Base-by-base conservation (phyloP, 2,113 vertebrate species). In the Salvelinus sp. region DNA sequence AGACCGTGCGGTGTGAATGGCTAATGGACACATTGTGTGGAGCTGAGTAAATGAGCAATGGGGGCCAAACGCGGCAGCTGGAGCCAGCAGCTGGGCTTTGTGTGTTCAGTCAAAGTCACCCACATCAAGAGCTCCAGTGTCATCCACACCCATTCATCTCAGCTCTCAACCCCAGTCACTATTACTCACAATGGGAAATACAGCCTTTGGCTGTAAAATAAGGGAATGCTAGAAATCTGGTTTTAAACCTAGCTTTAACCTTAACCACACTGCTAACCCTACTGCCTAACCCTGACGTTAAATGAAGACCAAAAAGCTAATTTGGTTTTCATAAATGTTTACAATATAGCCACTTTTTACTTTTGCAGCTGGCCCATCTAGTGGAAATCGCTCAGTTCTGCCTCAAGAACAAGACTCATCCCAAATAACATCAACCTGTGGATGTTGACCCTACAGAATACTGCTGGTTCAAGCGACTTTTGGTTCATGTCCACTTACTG, bases 41-140 rank as follows among this genome's bases (percentile, higher is more conserved):
- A 73, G 76, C 69, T 67, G 80, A 81, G 76, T 66, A 66, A 79
- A 54, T 74, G 75, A 81, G 76, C 78, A 69, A 81, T 76, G 54
- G 68, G 20, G 78, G 47, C 47, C 69, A 57, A 64, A 71, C 47
- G 73, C 57, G 70, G 70, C 83, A 82, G 79, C 79, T 83, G 79
- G 76, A 77, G 60, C 44, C 72, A 83, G 81, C 82, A 83, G 74
- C 84, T 86, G 84, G 71, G 75, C 48, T 75, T 54, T n/a, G 6
- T 58, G 20, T 60, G 25, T 72, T 62, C 58, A 22, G 6, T 62
- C n/a, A 62, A 74, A 74, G 75, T 73, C 70, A 76, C 74, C 62
- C 67, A 67, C 67, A 77, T 69, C 76, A 79, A 65, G 77, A 77
- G 76, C 77, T 74, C 70, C 68, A 79, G 72, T 75, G 77, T 57